Conservation (phyloP, 2,113 vertebrate genomes). For the Smithornis capensis region DNA sequence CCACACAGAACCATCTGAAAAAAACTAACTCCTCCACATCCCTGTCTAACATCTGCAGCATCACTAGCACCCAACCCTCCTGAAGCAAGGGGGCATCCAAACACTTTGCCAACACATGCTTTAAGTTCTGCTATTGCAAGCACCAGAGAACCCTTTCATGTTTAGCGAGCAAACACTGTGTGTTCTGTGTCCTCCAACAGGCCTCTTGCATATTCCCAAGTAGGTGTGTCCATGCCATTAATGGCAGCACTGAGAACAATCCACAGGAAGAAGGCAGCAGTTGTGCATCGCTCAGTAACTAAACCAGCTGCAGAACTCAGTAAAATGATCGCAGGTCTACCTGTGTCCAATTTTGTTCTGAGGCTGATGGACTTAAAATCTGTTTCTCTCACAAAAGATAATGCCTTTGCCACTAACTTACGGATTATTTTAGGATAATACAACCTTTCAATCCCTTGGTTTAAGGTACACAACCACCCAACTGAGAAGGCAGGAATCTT, state of each 20-base stretch:
- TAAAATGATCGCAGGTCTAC: fast-evolving
- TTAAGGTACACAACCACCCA: not conserved
- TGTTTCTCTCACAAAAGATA: not conserved
- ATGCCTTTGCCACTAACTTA: not conserved
- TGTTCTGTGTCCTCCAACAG: not conserved
- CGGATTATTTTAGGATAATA: not conserved
- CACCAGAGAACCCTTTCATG: not conserved
- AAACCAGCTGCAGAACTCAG: not conserved
- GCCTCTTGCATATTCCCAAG: not conserved
- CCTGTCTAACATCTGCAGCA: not conserved
- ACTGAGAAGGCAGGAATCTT: not conserved
- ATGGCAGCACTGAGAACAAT: not conserved
- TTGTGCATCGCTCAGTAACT: not conserved
- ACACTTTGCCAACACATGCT: not conserved
- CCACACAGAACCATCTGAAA: fast-evolving
- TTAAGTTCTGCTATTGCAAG: not conserved
- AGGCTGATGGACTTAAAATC: not conserved
- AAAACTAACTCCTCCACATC: not conserved
- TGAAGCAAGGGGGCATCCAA: not conserved
- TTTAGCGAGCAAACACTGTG: not conserved
- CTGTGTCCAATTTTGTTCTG: not conserved
- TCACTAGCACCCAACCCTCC: not conserved
- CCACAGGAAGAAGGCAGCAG: not conserved
- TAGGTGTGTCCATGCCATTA: not conserved
- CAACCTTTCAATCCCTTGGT: not conserved